phyloP scores from a whole-genome alignment of 2,797 vertebrate species.

The Bucorvus abyssinicus region DNA sequence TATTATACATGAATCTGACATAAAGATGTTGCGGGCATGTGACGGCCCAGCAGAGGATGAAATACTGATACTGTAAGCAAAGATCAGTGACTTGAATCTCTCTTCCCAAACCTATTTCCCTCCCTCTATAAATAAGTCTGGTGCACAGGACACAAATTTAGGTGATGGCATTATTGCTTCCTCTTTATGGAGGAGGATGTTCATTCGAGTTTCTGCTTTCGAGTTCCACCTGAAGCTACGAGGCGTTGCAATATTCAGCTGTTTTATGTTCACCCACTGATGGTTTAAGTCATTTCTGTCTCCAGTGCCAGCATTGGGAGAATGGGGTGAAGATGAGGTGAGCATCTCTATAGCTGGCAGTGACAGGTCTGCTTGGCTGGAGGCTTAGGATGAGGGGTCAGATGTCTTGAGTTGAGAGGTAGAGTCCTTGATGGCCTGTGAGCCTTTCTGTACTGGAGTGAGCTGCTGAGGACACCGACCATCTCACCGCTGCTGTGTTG shows the following conservation, averaged over 20 bases:
- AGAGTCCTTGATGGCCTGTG: background rate
- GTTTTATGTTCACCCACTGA: fast-evolving
- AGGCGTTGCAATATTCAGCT: background rate
- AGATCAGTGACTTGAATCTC: background rate
- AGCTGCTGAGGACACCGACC: background rate
- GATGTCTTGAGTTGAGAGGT: background rate
- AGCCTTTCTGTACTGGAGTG: background rate
- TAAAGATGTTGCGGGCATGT: background rate
- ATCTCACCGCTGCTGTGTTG: fast-evolving
- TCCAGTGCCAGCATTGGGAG: background rate
- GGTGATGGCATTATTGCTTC: background rate
- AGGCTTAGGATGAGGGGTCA: background rate
- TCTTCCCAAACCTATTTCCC: background rate
- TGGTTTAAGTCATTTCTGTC: background rate
- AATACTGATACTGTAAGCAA: background rate
- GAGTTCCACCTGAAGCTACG: background rate
- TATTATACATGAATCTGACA: background rate
- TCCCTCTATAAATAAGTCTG: background rate
- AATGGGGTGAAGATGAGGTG: background rate
- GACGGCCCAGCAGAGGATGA: background rate
- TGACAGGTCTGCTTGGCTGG: background rate
- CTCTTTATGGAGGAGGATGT: background rate
- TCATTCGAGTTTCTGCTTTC: background rate
- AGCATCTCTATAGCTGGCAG: background rate
- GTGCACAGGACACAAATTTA: background rate